These are phyloP conservation scores for Triops longicaudatus DNA, from an alignment of 1,140 invertebrate genomes.

Conservation along the genomic window DNA sequence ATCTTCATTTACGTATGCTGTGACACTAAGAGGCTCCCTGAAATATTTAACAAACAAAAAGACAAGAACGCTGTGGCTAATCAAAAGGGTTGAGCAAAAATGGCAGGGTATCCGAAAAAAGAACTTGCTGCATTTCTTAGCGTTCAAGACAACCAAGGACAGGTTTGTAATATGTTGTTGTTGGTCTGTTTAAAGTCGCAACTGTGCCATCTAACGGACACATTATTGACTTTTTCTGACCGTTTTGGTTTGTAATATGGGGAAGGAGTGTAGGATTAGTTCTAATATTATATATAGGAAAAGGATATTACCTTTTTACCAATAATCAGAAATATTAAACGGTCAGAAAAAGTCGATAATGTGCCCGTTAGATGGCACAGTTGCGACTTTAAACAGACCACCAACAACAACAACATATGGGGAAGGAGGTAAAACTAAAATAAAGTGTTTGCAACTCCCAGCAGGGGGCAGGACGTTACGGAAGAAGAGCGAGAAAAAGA, in stretches of 20 bases:
- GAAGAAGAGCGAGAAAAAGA: neutral
- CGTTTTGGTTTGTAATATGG: too few species aligned
- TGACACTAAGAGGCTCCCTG: neutral
- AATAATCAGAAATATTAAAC: too few species aligned
- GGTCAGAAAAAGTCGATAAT: too few species aligned
- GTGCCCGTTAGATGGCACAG: too few species aligned
- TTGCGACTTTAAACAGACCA: too few species aligned
- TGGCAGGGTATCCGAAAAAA: neutral
- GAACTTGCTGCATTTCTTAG: neutral
- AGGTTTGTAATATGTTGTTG: neutral
- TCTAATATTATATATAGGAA: too few species aligned
- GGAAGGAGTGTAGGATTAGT: too few species aligned
- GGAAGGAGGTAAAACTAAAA: neutral
- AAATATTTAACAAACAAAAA: neutral
- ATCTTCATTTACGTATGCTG: slow-evolving; percentile 3
- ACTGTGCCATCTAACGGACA: too few species aligned
- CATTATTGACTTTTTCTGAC: too few species aligned
- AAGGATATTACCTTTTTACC: too few species aligned
- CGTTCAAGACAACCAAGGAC: neutral
- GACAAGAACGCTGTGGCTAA: neutral
- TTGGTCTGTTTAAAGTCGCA: too few species aligned
- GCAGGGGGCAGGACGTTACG: neutral
- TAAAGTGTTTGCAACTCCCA: neutral
- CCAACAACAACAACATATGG: too few species aligned
- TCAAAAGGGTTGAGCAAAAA: slow-evolving; percentile 12